Evolutionary conservation across 2,113 vertebrate species (phyloP).

Genomic region (Papio anubis): DNA sequence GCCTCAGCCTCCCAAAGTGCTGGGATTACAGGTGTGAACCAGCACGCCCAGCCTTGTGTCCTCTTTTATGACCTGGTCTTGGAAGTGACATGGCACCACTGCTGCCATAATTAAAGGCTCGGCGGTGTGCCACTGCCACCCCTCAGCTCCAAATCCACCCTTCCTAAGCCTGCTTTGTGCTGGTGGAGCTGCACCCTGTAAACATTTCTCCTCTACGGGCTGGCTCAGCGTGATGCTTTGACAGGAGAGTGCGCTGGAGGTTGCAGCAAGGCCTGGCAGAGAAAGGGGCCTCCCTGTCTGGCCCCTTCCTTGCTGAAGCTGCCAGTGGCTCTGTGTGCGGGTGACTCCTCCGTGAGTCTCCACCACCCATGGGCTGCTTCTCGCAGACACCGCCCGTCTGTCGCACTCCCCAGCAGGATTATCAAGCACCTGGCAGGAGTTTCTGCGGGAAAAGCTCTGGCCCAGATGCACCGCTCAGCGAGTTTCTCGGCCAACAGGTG

Average conservation of each 20-base stretch:
- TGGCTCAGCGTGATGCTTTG: rapidly evolving
- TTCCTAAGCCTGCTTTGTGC: neutral
- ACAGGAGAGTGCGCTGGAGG: neutral
- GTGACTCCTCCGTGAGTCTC: neutral
- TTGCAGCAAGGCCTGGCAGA: neutral
- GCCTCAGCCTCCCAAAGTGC: too few relatives aligned
- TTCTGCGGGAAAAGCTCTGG: neutral
- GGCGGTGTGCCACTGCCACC: rapidly evolving
- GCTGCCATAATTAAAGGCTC: neutral
- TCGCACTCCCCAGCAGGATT: neutral
- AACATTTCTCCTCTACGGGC: rapidly evolving
- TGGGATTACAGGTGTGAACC: too few relatives aligned
- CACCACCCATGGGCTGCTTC: rapidly evolving
- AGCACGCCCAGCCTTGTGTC: too few relatives aligned
- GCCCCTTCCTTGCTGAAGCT: too few relatives aligned
- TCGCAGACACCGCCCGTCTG: neutral
- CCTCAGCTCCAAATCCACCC: neutral
- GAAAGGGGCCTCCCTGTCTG: neutral
- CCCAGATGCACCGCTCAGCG: neutral
- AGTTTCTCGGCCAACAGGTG: neutral
- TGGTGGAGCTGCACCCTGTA: neutral
- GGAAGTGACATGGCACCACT: neutral
- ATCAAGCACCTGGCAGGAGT: neutral
- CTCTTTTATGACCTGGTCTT: too few relatives aligned
- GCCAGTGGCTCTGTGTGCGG: rapidly evolving